Percentiles rank a stretch among this genome's conserved stretches.
Conservation (phyloP, 1,140 invertebrate species). For the Drosophila tani region DNA sequence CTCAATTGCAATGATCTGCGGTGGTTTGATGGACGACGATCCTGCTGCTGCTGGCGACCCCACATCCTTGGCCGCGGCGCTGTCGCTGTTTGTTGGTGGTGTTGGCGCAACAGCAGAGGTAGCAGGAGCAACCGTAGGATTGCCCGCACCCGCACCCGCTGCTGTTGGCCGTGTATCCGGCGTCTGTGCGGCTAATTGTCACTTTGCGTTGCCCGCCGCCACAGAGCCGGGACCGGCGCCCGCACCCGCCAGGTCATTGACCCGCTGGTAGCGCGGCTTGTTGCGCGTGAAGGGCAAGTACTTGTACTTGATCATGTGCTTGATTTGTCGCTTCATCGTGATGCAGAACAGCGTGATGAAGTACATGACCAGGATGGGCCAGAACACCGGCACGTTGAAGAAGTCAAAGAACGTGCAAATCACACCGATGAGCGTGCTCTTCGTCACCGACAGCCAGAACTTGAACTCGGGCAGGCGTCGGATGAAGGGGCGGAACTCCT, state of each 20-base stretch:
- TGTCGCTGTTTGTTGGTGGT: constrained; percentile 62
- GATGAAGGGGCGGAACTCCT: constrained; percentile 99
- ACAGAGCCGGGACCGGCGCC: constrained; percentile 37
- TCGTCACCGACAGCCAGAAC: constrained; percentile 99
- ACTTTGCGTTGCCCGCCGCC: constrained; percentile 78
- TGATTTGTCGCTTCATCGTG: constrained; percentile 99
- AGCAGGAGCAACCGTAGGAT: constrained; percentile 39
- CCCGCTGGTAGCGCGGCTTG: constrained; percentile 96
- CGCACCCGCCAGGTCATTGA: constrained; percentile 83
- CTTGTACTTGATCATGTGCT: constrained; percentile 99
- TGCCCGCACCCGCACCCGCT: constrained; percentile 25
- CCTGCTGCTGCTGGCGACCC: constrained; percentile 60
- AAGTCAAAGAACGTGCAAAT: constrained; percentile 98
- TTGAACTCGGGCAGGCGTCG: constrained; percentile 99
- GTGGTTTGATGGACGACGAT: constrained; percentile 74
- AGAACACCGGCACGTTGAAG: constrained; percentile 99
- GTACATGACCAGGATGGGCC: constrained; percentile 99
- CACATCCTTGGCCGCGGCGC: constrained; percentile 64
- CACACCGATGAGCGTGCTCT: constrained; percentile 96
- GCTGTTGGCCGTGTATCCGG: constrained; percentile 66
- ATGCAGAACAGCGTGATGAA: constrained; percentile 99
- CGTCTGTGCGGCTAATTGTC: constrained; percentile 85
- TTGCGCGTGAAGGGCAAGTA: constrained; percentile 99
- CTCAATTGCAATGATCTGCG: constrained; percentile 84
- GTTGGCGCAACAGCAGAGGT: constrained; percentile 30